Percentiles rank a stretch among this genome's conserved stretches.
Evolutionary conservation across 2,888 invertebrate species (phyloP).

Genomic region (Ellobium chinense): DNA sequence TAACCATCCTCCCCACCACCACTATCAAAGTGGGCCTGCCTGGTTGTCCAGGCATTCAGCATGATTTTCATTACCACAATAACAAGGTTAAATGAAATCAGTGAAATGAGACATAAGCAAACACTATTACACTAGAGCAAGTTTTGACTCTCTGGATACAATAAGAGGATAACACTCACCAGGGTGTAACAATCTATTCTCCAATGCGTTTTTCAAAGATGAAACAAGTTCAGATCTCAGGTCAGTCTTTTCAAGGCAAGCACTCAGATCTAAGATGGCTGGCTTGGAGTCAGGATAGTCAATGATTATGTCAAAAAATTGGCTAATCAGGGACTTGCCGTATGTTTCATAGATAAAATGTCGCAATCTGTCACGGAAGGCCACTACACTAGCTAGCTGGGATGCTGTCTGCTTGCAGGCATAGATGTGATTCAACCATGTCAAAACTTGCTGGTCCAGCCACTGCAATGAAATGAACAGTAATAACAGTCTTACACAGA

Average conservation of each 20-base stretch:
- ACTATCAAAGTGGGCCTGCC: no score
- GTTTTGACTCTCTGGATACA: no score
- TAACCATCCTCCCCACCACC: no score
- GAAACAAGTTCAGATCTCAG: constrained; percentile 84
- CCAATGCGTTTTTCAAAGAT: constrained; percentile 89
- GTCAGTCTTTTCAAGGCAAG: constrained; percentile 92
- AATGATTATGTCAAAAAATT: constrained; percentile 96
- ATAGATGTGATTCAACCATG: constrained; percentile 92
- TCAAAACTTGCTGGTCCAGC: constrained; percentile 91
- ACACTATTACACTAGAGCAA: no score
- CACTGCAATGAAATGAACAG: constrained; percentile 82
- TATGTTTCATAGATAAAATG: constrained; percentile 93
- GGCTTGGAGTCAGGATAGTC: constrained; percentile 97
- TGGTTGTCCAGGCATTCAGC: no score
- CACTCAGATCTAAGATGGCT: constrained; percentile 92
- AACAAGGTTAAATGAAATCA: no score
- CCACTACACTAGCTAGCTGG: constrained; percentile 63
- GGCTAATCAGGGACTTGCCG: constrained; percentile 91
- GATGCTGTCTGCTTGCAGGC: constrained; percentile 62
- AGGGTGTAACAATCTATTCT: constrained; percentile 91
- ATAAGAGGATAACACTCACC: no score
- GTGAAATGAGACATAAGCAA: no score
- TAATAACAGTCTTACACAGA: background rate
- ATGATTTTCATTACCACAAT: no score
- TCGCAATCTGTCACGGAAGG: constrained; percentile 81